These are phyloP conservation scores for Thripadectes ignobilis DNA, from an alignment of 2,797 vertebrate genomes.

Conservation along the genomic window DNA sequence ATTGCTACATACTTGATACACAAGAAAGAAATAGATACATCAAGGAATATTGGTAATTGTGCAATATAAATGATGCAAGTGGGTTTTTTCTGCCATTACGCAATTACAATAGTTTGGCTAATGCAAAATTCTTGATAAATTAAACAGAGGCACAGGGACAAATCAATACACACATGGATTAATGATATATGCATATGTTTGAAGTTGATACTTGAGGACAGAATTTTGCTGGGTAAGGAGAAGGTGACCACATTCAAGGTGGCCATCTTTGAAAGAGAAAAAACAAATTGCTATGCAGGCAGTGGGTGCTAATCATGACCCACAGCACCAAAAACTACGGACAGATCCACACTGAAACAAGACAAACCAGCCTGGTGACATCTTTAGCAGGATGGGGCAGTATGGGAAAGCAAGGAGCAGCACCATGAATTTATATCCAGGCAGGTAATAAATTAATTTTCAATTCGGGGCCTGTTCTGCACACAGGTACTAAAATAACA, in stretches of 20 bases:
- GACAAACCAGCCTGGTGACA: not conserved
- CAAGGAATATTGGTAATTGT: not conserved
- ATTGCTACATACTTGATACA: not conserved
- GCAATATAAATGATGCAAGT: slow-evolving; percentile 5
- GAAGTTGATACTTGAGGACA: not conserved
- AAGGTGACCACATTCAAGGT: not conserved
- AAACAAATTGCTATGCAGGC: not conserved
- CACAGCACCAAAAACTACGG: not conserved
- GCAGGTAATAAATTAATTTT: not conserved
- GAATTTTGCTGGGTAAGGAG: not conserved
- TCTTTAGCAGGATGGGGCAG: not conserved
- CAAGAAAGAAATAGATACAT: not conserved
- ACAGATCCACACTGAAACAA: not conserved
- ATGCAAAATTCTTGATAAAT: not conserved
- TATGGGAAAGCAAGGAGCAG: not conserved
- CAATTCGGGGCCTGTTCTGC: not conserved
- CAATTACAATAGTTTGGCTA: not conserved
- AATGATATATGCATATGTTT: not conserved
- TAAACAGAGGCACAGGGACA: not conserved
- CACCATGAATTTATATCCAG: not conserved
- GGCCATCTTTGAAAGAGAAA: not conserved
- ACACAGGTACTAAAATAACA: not conserved
- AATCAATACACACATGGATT: not conserved
- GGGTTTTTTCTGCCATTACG: not conserved
- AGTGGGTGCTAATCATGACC: not conserved